These are phyloP conservation scores for Pseudomugil tenellus DNA, from an alignment of 2,797 vertebrate genomes.

Conservation along the genomic window DNA sequence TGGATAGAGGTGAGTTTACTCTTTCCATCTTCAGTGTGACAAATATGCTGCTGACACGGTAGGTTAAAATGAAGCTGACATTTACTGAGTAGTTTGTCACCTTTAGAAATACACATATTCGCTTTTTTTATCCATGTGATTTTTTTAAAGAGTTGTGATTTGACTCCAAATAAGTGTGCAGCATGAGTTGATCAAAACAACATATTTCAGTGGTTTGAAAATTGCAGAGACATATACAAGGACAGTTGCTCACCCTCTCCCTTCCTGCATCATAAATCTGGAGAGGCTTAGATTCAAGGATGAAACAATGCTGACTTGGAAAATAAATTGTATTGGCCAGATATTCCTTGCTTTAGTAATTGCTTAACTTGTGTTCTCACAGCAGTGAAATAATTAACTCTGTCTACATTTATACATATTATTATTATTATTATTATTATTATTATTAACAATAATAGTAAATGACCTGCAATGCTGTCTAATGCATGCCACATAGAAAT, in stretches of 20 bases:
- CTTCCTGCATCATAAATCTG: slow-evolving; percentile 31
- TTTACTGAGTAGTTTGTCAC: neutral
- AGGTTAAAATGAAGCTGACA: slow-evolving; percentile 7
- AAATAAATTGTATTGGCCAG: slow-evolving; percentile 45
- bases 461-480: too few relatives aligned
- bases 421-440: too few relatives aligned
- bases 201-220: slow-evolving; percentile 32
- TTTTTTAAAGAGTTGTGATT: neutral
- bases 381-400: too few relatives aligned
- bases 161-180: slow-evolving; percentile 1
- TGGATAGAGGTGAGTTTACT: slow-evolving; percentile 91
- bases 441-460: too few relatives aligned
- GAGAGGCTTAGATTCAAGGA: slow-evolving; percentile 21
- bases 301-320: slow-evolving; percentile 36
- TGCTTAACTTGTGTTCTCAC: too few relatives aligned
- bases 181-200: slow-evolving; percentile 13
- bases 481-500: slow-evolving; percentile 36
- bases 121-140: slow-evolving; percentile 27
- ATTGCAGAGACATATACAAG: slow-evolving; percentile 12
- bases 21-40: neutral
- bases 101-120: slow-evolving; percentile 17
- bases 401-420: too few relatives aligned
- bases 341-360: too few relatives aligned
- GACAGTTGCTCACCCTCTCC: slow-evolving; percentile 10
- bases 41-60: slow-evolving; percentile 14